Evolutionary conservation across 1,140 invertebrate genomes (phyloP), one percentile per base, ranked within the genome.

Genomic region (Listronotus oregonensis): DNA sequence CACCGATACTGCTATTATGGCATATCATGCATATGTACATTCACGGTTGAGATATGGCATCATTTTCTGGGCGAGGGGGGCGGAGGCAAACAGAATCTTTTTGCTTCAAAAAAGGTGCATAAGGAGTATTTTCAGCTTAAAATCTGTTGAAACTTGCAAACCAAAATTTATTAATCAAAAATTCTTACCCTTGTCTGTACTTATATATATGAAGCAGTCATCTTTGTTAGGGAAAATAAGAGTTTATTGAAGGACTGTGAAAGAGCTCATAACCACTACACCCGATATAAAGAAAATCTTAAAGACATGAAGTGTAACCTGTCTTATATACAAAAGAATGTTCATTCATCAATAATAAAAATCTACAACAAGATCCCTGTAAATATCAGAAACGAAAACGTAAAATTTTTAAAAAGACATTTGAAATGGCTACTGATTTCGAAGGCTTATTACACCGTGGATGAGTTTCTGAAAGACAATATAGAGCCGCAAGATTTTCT

Each of bases 1-100:
- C 32, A 43, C 37, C 11, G 37, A 50, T 18, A 57, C 57, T 47
- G 64, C 50, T 10, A 14, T 66, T 21, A 18, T 42, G 5, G 50
- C 51, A 27, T 66, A 61, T 21, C 58, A 66, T 61, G 49, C 50
- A 7, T 66, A 55, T 31, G 32, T 66, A 12, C 57, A 61, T n/a
- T 60, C 64, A 3, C 52, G 51, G 31, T 27, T 52, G 31, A 61
- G 31, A 40, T 66, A 61, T 49, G 64, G 49, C 7, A 56, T 55
- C 14, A 40, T 61, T 11, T 66, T 66, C 43, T 61, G 57, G 64
- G 43, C 37, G 8, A 44, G 46, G 21, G 42, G 49, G 10, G n/a
- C 50, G 18, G 44, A n/a, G 14, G n/a, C 43, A 52, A 46, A 7
- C 34, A 37, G 11, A 37, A 12, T 37, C 15, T 57, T 64, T 12